Evolutionary conservation across 1,140 invertebrate genomes (phyloP), one percentile per base, ranked within the genome.

Genomic region (Euglossa dilemma): DNA sequence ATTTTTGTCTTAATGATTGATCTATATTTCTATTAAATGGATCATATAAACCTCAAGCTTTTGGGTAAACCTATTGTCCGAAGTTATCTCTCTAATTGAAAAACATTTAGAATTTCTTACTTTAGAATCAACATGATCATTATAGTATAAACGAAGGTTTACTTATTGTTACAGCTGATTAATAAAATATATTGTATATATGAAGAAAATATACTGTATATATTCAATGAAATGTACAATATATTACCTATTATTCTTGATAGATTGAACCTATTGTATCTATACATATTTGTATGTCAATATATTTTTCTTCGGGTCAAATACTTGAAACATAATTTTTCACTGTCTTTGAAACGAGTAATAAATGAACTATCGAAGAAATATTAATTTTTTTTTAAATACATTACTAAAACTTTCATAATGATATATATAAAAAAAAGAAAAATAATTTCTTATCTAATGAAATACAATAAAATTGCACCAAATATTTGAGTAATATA

Each of bases 31-130:
- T 61, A 63, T 16, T 71, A 61, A 47, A 56, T 52, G 9, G 11
- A 74, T 73, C 18, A 14, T 45, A 72, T 72, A 64, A 81, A 66
- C 20, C 50, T 67, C 18, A 57, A 64, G 23, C 52, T 76, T 64
- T 57, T 57, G 52, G 63, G 52, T 67, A 74, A 80, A 73, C 57
- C 56, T 14, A 76, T 57, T 66, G 45, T 67, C 64, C 36, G 45
- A 76, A 59, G 69, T 45, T 72, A 76, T 67, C 63, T 69, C 63
- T 45, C 45, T 67, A 76, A 82, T 59, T 18, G 14, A 75, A 47
- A 76, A 76, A 76, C 45, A 25, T 52, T 56, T 23, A 47, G 43
- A 18, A 11, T 45, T 54, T 47, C 36, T 54, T 80, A 64, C 6
- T 36, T 64, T 71, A 74, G 57, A 36, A 25, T 11, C 25, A 75